Conservation (phyloP, 2,113 vertebrate genomes). For the Capra hircus region DNA sequence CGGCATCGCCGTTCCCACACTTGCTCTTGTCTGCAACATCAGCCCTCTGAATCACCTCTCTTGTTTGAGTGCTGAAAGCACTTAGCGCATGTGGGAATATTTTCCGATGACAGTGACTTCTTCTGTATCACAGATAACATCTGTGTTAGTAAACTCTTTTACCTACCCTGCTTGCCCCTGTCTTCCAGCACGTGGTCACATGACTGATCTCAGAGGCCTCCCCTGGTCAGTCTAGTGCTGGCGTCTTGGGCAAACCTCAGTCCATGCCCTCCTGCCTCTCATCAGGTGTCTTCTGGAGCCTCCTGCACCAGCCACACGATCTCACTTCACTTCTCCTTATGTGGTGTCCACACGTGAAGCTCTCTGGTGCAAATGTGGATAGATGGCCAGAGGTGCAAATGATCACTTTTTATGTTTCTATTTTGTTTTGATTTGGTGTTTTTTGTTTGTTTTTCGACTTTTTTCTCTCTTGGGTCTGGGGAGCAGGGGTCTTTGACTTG, state of each 20-base stretch:
- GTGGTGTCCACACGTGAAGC: neutral
- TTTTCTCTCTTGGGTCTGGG: neutral
- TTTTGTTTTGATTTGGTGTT: neutral
- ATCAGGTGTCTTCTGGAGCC: neutral
- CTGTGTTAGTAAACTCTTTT: conserved; percentile 24
- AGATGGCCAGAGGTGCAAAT: neutral
- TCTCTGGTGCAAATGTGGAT: neutral
- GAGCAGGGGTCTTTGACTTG: neutral
- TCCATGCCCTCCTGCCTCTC: no score
- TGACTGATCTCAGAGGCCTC: neutral
- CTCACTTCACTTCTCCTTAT: rapidly evolving
- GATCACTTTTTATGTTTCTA: neutral
- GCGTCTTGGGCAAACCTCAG: neutral
- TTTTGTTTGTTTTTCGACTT: neutral
- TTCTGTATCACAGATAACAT: conserved; percentile 19
- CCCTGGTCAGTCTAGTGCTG: neutral
- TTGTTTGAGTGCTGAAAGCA: neutral
- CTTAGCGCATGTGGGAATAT: neutral
- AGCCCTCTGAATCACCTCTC: neutral
- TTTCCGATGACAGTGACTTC: conserved; percentile 46
- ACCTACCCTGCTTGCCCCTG: neutral
- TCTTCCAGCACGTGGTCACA: neutral
- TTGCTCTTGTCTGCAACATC: neutral
- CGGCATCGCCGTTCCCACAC: neutral
- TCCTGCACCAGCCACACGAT: neutral